These are phyloP conservation scores for Xyrauchen texanus DNA, from an alignment of 2,113 vertebrate species.

Conservation along the genomic window DNA sequence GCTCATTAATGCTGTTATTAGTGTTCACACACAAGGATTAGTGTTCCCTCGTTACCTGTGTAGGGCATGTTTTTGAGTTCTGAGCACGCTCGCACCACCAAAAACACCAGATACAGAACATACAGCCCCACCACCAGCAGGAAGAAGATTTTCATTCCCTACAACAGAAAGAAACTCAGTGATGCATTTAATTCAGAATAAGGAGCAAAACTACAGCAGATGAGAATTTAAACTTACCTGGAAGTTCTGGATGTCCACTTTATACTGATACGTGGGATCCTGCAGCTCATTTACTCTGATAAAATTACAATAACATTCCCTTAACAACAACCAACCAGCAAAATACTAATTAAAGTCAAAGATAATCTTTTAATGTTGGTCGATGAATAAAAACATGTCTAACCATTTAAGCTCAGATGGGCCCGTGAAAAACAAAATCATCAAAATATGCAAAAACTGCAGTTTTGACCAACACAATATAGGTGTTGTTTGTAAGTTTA, in stretches of 20 bases:
- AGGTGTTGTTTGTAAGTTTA: too few species aligned
- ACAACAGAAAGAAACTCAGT: background rate
- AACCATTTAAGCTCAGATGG: too few species aligned
- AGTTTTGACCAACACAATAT: too few species aligned
- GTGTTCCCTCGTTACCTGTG: slow-evolving; percentile 76
- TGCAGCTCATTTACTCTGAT: slow-evolving; percentile 88
- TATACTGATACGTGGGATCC: slow-evolving; percentile 92
- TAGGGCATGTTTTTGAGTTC: slow-evolving; percentile 97
- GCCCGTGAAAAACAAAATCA: too few species aligned
- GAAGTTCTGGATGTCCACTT: slow-evolving; percentile 90
- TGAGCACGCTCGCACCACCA: slow-evolving; percentile 91
- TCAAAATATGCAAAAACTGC: too few species aligned
- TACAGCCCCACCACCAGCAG: slow-evolving; percentile 84
- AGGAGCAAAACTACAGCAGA: background rate
- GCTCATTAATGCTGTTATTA: background rate
- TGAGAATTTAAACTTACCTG: slow-evolving; percentile 74
- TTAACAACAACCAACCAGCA: too few species aligned
- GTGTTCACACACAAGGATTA: too few species aligned
- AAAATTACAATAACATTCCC: background rate
- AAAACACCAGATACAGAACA: slow-evolving; percentile 88
- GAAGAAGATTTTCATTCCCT: slow-evolving; percentile 97
- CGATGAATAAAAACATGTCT: too few species aligned
- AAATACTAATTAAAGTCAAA: too few species aligned
- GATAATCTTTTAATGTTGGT: too few species aligned
- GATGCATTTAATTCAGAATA: background rate